These are phyloP conservation scores for Drosophila kohkoa DNA, from an alignment of 1,140 invertebrate genomes.

Conservation along the genomic window DNA sequence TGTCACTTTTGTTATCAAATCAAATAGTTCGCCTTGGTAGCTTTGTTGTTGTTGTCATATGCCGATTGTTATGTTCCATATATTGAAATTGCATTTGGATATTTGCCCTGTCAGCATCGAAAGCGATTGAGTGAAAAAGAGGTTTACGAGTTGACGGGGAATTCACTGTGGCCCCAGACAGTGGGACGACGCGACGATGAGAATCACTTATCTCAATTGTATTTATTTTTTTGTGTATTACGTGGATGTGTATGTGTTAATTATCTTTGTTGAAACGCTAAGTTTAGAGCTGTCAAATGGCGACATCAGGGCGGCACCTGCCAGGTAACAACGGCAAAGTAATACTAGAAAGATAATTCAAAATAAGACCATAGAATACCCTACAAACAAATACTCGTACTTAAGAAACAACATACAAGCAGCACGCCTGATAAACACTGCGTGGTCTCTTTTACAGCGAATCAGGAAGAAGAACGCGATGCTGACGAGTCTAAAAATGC, in stretches of 20 bases:
- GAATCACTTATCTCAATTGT: conserved; percentile 36
- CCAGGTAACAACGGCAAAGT: conserved; percentile 27
- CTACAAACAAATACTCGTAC: background rate
- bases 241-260: conserved; percentile 57
- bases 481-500: background rate
- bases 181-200: conserved; percentile 67
- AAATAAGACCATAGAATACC: background rate
- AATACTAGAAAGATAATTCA: too few species aligned
- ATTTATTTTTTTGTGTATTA: conserved; percentile 19
- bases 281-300: conserved; percentile 71
- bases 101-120: conserved; percentile 58
- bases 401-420: background rate
- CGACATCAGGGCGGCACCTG: conserved; percentile 45
- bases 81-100: conserved; percentile 62
- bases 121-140: conserved; percentile 5
- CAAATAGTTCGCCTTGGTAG: conserved; percentile 51
- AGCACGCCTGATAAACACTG: background rate
- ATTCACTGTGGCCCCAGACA: conserved; percentile 56
- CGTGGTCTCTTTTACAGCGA: conserved; percentile 11
- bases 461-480: background rate
- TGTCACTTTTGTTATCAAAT: conserved; percentile 63
- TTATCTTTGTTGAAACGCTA: conserved; percentile 69
- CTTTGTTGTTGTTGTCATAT: conserved; percentile 6
- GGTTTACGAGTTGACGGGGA: conserved; percentile 18
- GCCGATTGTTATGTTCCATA: conserved; percentile 23